Conservation (phyloP, 1,140 invertebrate genomes). For the Drosophila chauvacae region DNA sequence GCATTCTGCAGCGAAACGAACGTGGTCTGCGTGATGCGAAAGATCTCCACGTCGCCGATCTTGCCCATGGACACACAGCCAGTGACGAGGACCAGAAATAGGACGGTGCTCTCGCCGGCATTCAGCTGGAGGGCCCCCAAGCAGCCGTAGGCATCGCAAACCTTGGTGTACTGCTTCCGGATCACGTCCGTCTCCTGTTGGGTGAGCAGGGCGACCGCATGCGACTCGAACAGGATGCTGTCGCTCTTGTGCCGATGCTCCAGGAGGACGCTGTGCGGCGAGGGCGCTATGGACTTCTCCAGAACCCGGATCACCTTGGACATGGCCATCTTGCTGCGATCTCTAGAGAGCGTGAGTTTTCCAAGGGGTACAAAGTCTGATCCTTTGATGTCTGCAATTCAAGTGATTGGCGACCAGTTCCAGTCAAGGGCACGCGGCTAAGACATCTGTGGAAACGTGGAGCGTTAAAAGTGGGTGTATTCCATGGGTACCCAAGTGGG, state of each 20-base stretch:
- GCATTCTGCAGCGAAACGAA: slow-evolving; percentile 93
- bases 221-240: slow-evolving; percentile 95
- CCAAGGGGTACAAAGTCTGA: background rate
- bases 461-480: slow-evolving; percentile 32
- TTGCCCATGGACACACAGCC: slow-evolving; percentile 98
- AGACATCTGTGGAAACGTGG: slow-evolving; percentile 54
- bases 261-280: slow-evolving; percentile 94
- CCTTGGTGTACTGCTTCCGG: slow-evolving; percentile 93
- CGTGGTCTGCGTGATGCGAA: slow-evolving; percentile 95
- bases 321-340: slow-evolving; percentile 90
- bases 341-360: background rate
- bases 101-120: slow-evolving; percentile 91
- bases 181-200: slow-evolving; percentile 94
- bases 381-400: slow-evolving; percentile 30
- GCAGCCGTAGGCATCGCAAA: slow-evolving; percentile 96
- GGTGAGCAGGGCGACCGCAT: slow-evolving; percentile 91
- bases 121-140: slow-evolving; percentile 95
- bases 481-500: background rate
- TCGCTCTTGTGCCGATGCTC: slow-evolving; percentile 93
- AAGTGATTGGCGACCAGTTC: slow-evolving; percentile 21
- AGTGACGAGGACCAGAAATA: slow-evolving; percentile 96
- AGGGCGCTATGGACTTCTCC: slow-evolving; percentile 93
- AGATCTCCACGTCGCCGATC: slow-evolving; percentile 96
- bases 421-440: slow-evolving; percentile 27
- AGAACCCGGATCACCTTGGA: slow-evolving; percentile 95